Base-by-base conservation (phyloP, 2,797 vertebrate genomes). In the Gallinago nigripennis region DNA sequence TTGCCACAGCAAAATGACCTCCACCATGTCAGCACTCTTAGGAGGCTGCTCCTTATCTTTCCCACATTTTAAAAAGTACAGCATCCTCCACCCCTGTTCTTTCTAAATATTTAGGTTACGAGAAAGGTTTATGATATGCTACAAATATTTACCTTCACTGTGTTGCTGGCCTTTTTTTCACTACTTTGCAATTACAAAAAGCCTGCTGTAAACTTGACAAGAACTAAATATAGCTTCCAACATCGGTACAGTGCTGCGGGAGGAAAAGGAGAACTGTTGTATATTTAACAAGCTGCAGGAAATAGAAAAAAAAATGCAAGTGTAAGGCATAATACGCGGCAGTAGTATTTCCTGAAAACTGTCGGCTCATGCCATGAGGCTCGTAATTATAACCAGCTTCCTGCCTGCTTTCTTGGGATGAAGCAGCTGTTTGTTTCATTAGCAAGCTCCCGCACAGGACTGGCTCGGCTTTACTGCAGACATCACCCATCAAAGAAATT, bases 151-250 rank as follows among this genome's bases (percentile, higher is more conserved):
- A 66, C 60, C 82, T 85, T 91, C 57, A 23, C 73, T 72, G 35
- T 82, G 48, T 90, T 86, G 68, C 72, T 76, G 58, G 63, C 11
- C 78, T 83, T 92, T 94, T 96, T 89, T 83, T 86, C 58, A 71
- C 54, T 71, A 33, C 82, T 76, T 53, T 69, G 50, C 54, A 57
- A 83, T 89, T 95, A 94, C 81, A 95, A 91, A 95, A 86, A 95
- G 53, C 68, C 54, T 87, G 69, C 84, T 91, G 63, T 86, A 88
- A 88, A 82, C 69, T 87, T 89, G 46, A 86, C 43, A 39, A 82
- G 58, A 92, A 72, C 78, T 97, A 97, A 95, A 96, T 94, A 96
- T 97, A 96, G 43, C 56, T 88, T 91, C 68, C 41, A 85, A 41
- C 64, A 31, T 25, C 50, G 57, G 64, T 83, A 79, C 69, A 66